Evolutionary conservation across 2,797 vertebrate species (phyloP), one percentile per base, ranked within the genome.

Genomic region (Myripristis murdjan): DNA sequence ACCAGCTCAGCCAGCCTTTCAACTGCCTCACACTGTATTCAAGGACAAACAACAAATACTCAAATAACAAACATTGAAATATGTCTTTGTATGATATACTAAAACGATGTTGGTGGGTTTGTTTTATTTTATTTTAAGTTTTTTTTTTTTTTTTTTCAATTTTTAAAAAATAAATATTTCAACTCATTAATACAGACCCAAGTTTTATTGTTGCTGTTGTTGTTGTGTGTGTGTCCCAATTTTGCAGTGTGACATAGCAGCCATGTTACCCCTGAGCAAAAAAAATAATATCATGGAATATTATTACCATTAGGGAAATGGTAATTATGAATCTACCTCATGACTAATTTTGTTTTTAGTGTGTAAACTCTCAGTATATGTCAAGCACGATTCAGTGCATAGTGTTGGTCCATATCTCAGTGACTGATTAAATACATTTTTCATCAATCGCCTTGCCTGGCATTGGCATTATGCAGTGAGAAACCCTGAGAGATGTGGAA

Each of bases 91-190:
- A 95, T 92, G 85, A 93, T 92, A 90, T 90, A 93, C 93, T 94
- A 94, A 94, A 94, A 92, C 86, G 84, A 86, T 91, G 91, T 94
- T 88, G 90, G 88, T 92, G 89, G 83, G 84, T 92, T 93, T 93
- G 86, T 92, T 93, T 91, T 91, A 88, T 91, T n/a, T n/a, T n/a
- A n/a, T n/a, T n/a, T n/a, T n/a, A n/a, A n/a, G n/a, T n/a, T n/a
- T n/a, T n/a, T n/a, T n/a, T n/a, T n/a, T n/a, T n/a, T n/a, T n/a
- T n/a, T 91, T 92, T 93, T 92, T 89, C 89, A 84, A 84, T 92
- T 93, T 94, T 93, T 87, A n/a, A 87, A 90, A 53, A 95, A 95
- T 94, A 94, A 95, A 94, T 93, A 94, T 93, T 92, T 92, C 89
- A 88, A 90, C 86, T 87, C 77, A 86, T 93, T 93, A 86, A 92